Percentiles rank a stretch among this genome's conserved stretches.
These are phyloP conservation scores for Danio albolineatus DNA, from an alignment of 2,797 vertebrate genomes.

Conservation along the genomic window DNA sequence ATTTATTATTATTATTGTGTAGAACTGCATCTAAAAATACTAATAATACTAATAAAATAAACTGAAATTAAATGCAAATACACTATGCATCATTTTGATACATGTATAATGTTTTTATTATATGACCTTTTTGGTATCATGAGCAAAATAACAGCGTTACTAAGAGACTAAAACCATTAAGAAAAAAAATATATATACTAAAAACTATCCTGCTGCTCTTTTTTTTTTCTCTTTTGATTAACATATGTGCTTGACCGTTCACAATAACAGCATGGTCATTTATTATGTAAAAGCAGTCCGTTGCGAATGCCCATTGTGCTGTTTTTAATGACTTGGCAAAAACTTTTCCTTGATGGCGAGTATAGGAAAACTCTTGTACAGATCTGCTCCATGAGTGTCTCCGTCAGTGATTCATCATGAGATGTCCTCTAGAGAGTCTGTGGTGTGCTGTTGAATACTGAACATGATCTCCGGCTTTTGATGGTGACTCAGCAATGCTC, in stretches of 20 bases:
- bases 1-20: too few species aligned
- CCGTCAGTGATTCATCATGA: constrained; percentile 25
- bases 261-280: neutral
- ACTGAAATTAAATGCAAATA: too few species aligned
- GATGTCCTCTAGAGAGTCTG: constrained; percentile 15
- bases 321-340: neutral
- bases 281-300: neutral
- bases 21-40: too few species aligned
- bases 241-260: neutral
- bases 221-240: neutral
- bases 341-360: neutral
- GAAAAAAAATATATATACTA: too few species aligned
- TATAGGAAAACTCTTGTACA: neutral
- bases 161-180: neutral
- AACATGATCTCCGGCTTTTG: constrained; percentile 16
- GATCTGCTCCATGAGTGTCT: neutral
- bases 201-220: neutral
- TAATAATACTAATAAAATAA: too few species aligned
- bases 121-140: neutral
- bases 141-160: neutral
- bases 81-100: too few species aligned
- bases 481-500: constrained; percentile 24
- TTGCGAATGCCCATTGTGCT: neutral
- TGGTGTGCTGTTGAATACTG: neutral
- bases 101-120: too few species aligned